Evolutionary conservation across 2,888 invertebrate genomes (phyloP).

Genomic region (Metopia argyrocephala): DNA sequence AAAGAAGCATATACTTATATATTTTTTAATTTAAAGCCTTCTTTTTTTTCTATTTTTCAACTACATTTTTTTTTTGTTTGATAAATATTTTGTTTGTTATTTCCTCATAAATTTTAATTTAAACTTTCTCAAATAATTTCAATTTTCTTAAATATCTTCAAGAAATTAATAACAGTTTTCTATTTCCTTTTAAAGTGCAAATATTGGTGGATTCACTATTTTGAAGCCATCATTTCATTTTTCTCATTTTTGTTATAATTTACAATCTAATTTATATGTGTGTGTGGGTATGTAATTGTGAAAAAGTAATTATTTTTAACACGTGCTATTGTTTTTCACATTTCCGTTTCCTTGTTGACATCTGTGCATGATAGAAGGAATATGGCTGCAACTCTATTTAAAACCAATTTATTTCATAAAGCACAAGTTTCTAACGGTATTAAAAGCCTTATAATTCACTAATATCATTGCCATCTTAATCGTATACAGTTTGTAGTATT

Average conservation of each 20-base stretch:
- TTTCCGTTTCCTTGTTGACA: slow-evolving; percentile 45
- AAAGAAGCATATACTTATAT: no score
- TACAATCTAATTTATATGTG: neutral
- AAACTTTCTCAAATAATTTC: no score
- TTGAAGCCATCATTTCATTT: neutral
- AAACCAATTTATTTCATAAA: slow-evolving; percentile 3
- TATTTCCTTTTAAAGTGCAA: no score
- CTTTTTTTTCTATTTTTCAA: no score
- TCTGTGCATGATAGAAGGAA: neutral
- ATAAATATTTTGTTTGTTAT: no score
- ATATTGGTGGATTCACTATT: no score
- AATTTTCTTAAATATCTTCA: no score
- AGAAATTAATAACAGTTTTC: no score
- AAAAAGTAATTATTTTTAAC: neutral
- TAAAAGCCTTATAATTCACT: neutral
- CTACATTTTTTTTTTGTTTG: no score
- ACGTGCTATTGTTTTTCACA: slow-evolving; percentile 14
- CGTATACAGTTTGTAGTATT: neutral
- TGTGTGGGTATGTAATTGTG: neutral
- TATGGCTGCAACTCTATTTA: neutral
- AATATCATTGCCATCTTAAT: slow-evolving; percentile 53
- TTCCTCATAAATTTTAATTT: no score
- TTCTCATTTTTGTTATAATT: neutral
- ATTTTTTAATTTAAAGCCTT: no score
- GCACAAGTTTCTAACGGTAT: slow-evolving; percentile 43